Percentiles rank a stretch among this genome's conserved stretches.
These are phyloP conservation scores for Cheilosia vernalis DNA, from an alignment of 2,888 invertebrate species.

Conservation along the genomic window DNA sequence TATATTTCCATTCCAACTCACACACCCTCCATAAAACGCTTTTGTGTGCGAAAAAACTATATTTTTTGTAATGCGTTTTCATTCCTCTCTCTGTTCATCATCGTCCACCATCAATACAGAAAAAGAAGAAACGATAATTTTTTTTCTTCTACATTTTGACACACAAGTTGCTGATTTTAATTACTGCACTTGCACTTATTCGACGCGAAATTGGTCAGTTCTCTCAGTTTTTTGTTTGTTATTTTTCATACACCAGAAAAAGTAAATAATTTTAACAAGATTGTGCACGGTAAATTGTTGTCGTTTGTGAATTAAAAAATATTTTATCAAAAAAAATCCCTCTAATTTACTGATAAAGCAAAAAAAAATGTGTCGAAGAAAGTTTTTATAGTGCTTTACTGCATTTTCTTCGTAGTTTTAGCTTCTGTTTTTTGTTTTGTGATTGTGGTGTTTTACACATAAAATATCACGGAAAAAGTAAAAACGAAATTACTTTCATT, in stretches of 20 bases:
- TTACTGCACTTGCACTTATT: slow-evolving; percentile 74
- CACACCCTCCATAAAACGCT: not conserved
- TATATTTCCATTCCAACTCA: not conserved
- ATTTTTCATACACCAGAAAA: slow-evolving; percentile 68
- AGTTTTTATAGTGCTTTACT: slow-evolving; percentile 44
- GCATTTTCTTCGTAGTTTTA: not conserved
- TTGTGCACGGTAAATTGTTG: slow-evolving; percentile 64
- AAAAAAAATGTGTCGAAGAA: slow-evolving; percentile 69
- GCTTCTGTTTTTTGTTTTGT: not conserved
- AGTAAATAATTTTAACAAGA: slow-evolving; percentile 61
- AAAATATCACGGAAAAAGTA: not conserved
- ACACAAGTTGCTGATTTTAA: slow-evolving; percentile 74
- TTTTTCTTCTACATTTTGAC: slow-evolving; percentile 49
- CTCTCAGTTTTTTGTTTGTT: slow-evolving; percentile 66
- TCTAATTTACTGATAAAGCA: slow-evolving; percentile 24
- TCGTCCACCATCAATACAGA: slow-evolving; percentile 48
- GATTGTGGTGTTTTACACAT: not conserved
- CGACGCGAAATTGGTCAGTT: slow-evolving; percentile 70
- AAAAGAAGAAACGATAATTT: slow-evolving; percentile 35
- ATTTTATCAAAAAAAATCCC: not conserved
- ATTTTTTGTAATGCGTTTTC: slow-evolving; percentile 43
- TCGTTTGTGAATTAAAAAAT: slow-evolving; percentile 40
- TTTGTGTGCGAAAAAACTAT: slow-evolving; percentile 32
- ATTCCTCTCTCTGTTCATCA: slow-evolving; percentile 39
- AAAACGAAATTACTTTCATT: not conserved